Percentiles rank a stretch among this genome's conserved stretches.
phyloP scores from a whole-genome alignment of 2,113 vertebrate species.

The Pollimyrus isidori region DNA sequence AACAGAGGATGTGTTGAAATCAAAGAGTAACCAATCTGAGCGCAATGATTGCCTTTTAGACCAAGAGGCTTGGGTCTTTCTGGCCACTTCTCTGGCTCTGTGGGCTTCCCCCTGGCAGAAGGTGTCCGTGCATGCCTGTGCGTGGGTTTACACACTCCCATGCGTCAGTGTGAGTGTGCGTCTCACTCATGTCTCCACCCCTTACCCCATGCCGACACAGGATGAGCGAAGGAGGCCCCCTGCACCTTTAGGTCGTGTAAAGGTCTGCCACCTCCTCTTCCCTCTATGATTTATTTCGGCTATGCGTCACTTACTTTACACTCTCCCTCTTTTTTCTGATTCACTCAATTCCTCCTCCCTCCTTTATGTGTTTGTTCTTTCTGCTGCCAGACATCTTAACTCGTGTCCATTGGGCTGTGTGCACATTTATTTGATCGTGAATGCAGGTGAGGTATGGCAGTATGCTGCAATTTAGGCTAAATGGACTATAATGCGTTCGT shows the following conservation, averaged over 20 bases:
- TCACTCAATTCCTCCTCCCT: neutral
- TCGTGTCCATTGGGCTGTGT: neutral
- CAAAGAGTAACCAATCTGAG: neutral
- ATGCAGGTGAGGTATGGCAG: neutral
- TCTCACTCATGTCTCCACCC: neutral
- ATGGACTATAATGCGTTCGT: constrained; percentile 35
- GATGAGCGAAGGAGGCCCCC: constrained; percentile 57
- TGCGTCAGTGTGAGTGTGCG: neutral
- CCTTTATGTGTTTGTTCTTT: neutral
- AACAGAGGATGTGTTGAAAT: neutral
- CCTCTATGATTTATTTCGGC: neutral
- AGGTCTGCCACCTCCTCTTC: constrained; percentile 38
- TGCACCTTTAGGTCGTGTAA: constrained; percentile 54
- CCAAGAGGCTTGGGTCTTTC: neutral
- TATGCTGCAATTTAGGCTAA: constrained; percentile 19
- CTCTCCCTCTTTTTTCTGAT: neutral
- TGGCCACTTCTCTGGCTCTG: neutral
- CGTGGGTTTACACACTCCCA: neutral
- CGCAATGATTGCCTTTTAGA: neutral
- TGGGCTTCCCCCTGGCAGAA: neutral
- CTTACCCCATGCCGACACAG: constrained; percentile 35
- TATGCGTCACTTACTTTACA: neutral
- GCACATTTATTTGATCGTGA: constrained; percentile 26
- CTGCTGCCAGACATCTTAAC: neutral
- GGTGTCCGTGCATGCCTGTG: neutral